A percentile compares a stretch with the other conserved stretches of the same genome.
Conservation (phyloP, 2,888 invertebrate genomes). For the Leptinotarsa juncta region DNA sequence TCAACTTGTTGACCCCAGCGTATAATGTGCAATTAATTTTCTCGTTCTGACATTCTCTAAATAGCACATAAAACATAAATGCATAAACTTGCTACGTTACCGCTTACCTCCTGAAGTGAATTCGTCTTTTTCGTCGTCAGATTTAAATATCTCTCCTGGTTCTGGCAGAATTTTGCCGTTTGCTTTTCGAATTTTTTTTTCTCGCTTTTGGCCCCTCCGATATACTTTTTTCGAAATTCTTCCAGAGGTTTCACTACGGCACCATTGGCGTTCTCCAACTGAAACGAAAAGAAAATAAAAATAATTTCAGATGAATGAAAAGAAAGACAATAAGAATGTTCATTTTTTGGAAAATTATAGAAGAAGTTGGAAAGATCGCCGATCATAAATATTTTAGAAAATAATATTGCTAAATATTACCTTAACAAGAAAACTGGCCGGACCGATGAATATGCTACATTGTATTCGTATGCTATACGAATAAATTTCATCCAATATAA, state of each 20-base stretch:
- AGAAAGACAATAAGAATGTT: too few species aligned
- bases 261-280: conserved; percentile 92
- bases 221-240: conserved; percentile 92
- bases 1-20: too few species aligned
- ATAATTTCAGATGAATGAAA: too few species aligned
- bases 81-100: background rate
- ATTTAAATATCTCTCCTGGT: conserved; percentile 94
- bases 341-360: too few species aligned
- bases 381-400: too few species aligned
- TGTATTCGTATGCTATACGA: too few species aligned
- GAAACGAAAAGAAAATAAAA: conserved; percentile 60
- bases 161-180: conserved; percentile 96
- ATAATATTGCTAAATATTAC: too few species aligned
- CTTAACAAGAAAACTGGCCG: too few species aligned
- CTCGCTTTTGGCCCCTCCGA: conserved; percentile 94
- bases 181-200: conserved; percentile 99
- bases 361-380: too few species aligned
- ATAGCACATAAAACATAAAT: conserved; percentile 26
- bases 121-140: conserved; percentile 91
- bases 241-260: conserved; percentile 95
- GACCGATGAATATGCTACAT: too few species aligned
- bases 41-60: conserved; percentile 23
- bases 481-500: too few species aligned
- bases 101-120: conserved; percentile 86
- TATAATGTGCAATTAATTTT: conserved; percentile 24